Percentiles rank a stretch among this genome's conserved stretches.
phyloP scores from a whole-genome alignment of 2,888 invertebrate species.

The Tetramorium bicarinatum region DNA sequence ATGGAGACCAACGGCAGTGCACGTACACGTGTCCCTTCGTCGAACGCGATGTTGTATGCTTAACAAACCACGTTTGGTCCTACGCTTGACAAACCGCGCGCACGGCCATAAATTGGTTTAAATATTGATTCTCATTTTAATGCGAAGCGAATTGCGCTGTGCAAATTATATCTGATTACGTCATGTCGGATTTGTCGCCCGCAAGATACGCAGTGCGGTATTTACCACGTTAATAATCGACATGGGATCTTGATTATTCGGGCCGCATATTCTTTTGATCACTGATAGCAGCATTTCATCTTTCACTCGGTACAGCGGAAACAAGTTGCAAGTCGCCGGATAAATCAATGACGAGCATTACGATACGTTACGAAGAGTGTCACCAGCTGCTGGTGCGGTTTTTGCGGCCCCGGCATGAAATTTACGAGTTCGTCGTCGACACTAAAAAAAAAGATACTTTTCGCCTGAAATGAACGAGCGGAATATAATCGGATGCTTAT shows the following conservation, averaged over 20 bases:
- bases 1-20: conserved; percentile 23
- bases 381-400: conserved; percentile 12
- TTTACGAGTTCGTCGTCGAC: conserved; percentile 50
- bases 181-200: conserved; percentile 30
- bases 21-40: conserved; percentile 47
- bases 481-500: conserved; percentile 61
- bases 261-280: neutral
- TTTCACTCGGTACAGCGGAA: neutral
- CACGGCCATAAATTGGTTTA: conserved; percentile 46
- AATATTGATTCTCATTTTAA: conserved; percentile 59
- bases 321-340: neutral
- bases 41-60: conserved; percentile 47
- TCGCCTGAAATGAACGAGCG: conserved; percentile 48
- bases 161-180: conserved; percentile 48
- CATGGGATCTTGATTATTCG: neutral
- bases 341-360: conserved; percentile 34
- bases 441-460: conserved; percentile 53
- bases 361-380: conserved; percentile 39
- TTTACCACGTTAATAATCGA: conserved; percentile 26
- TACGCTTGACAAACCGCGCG: conserved; percentile 41
- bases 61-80: conserved; percentile 39
- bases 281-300: neutral
- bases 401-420: conserved; percentile 22
- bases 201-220: conserved; percentile 40
- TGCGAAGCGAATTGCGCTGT: conserved; percentile 36